Evolutionary conservation across 2,113 vertebrate species (phyloP), one percentile per base, ranked within the genome.

Genomic region (Passer domesticus): DNA sequence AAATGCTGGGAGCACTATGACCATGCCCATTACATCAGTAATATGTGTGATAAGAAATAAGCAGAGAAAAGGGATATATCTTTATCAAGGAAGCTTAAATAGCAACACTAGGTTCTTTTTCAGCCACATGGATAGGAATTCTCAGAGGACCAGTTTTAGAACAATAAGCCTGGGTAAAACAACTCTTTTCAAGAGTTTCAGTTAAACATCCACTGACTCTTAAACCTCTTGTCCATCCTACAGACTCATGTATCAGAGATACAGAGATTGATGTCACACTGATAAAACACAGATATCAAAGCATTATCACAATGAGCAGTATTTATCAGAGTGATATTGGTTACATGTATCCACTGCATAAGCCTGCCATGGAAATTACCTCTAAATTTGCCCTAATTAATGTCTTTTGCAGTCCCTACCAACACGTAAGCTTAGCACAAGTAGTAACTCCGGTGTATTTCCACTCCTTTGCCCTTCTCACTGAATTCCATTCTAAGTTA

Each of bases 111-210:
- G 35, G 31, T 6, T 68, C 4, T 8, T 74, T 47, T 72, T 58
- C 67, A 52, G 35, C 15, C 18, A 72, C 2, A 0, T 3, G 31
- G 12, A 28, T 3, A 7, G 0, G 47, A 84, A 22, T 60, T 76
- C 50, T 84, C 41, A 43, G 33, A 89, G 18, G 22, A 69, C 12
- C 27, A 37, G 23, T 2, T 85, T 64, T 33, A 90, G 72, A 33
- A 59, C 43, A 79, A 39, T 10, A 73, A 39, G 10, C 10, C 24
- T 33, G 13, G 14, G 37, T 68, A 85, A 68, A 87, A 62, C 30
- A 91, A 58, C 18, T 22, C 17, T 67, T 86, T n/a, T 10, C 15
- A 49, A 66, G 74, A 84, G 28, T 75, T 87, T 74, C 9, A 89
- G 13, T 73, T 75, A 47, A 84, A 68, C 3, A 33, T 4, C 15